Evolutionary conservation across 2,888 invertebrate genomes (phyloP).

Genomic region (Boloria selene): DNA sequence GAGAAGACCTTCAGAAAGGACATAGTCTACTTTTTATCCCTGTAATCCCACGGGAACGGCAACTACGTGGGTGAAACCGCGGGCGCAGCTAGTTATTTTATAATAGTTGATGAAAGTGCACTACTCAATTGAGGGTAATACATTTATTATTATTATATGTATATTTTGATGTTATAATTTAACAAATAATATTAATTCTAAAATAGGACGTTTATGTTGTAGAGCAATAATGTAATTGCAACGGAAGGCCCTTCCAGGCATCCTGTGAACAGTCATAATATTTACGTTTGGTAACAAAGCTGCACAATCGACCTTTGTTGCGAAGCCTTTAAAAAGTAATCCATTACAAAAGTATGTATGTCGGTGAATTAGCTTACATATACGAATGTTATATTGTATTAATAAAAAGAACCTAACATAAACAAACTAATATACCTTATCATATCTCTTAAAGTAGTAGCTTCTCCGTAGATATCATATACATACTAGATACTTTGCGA

Average conservation of each 20-base stretch:
- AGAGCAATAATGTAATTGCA: conserved; percentile 9
- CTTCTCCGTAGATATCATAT: background rate
- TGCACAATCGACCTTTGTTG: conserved; percentile 6
- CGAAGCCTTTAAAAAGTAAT: conserved; percentile 24
- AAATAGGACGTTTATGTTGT: background rate
- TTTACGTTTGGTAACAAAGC: conserved; percentile 9
- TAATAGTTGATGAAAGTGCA: too few species aligned
- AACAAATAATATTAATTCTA: background rate
- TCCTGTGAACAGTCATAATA: conserved; percentile 22
- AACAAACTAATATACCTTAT: conserved; percentile 25
- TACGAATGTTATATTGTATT: conserved; percentile 22
- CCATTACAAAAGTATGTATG: conserved; percentile 16
- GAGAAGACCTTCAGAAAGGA: too few species aligned
- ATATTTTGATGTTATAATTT: background rate
- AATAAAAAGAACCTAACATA: conserved; percentile 25
- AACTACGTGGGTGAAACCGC: too few species aligned
- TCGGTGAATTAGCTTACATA: conserved; percentile 7
- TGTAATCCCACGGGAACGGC: too few species aligned
- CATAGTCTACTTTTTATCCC: too few species aligned
- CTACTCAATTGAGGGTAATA: too few species aligned
- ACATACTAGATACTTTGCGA: background rate
- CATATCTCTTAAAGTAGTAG: conserved; percentile 20
- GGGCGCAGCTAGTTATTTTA: too few species aligned
- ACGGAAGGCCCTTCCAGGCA: conserved; percentile 3
- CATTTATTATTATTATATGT: too few species aligned